Conservation (phyloP, 2,797 vertebrate species). For the Anabas testudineus region DNA sequence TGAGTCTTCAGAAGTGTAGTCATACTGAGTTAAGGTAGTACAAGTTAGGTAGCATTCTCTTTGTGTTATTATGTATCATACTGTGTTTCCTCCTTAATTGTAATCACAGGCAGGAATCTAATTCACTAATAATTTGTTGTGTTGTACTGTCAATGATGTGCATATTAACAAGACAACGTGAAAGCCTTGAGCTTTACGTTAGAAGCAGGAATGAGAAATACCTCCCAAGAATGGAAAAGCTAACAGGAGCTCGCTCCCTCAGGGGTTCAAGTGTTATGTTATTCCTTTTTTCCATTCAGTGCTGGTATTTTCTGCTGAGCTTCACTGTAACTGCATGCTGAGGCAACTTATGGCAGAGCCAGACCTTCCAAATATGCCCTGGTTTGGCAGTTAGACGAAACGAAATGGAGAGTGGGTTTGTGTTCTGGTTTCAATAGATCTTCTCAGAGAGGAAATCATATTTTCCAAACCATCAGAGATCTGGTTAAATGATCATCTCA, state of each 20-base stretch:
- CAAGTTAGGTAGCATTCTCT: too few species aligned
- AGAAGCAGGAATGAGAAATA: slow-evolving; percentile 47
- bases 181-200: slow-evolving; percentile 35
- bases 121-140: background rate
- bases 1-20: slow-evolving; percentile 5
- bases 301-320: slow-evolving; percentile 82
- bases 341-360: slow-evolving; percentile 69
- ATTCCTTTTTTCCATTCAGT: slow-evolving; percentile 75
- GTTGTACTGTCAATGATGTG: slow-evolving; percentile 10
- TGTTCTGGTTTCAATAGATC: slow-evolving; percentile 73
- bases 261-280: slow-evolving; percentile 52
- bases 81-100: too few species aligned
- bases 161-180: slow-evolving; percentile 31
- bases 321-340: slow-evolving; percentile 73
- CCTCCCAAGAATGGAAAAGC: slow-evolving; percentile 75
- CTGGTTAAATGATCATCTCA: slow-evolving; percentile 64
- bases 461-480: slow-evolving; percentile 73
- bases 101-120: background rate
- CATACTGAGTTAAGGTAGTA: background rate
- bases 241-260: slow-evolving; percentile 47
- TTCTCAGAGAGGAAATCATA: slow-evolving; percentile 59
- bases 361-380: slow-evolving; percentile 76
- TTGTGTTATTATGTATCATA: too few species aligned
- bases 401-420: slow-evolving; percentile 69
- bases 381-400: slow-evolving; percentile 78